phyloP scores from a whole-genome alignment of 92 coral and sea anemone species.

The Epizoanthus scotinus region DNA sequence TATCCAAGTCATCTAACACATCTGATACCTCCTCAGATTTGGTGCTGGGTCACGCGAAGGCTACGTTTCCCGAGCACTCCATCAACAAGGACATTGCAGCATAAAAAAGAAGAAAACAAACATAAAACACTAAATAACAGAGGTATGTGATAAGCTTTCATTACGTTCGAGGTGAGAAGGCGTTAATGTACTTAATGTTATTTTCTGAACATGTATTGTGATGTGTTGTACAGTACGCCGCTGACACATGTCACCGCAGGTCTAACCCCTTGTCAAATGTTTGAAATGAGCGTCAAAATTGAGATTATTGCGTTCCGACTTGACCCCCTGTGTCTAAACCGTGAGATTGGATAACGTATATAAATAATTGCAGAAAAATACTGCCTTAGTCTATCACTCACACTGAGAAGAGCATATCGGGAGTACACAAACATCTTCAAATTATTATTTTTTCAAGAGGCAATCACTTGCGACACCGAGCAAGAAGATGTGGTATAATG shows the following conservation, averaged over 20 bases:
- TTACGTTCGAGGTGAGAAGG: background rate
- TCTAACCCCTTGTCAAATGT: conserved; percentile 4
- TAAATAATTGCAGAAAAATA: conserved; percentile 24
- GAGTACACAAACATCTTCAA: background rate
- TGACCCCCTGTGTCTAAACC: conserved; percentile 66
- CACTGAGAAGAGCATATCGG: background rate
- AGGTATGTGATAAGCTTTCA: background rate
- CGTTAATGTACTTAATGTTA: background rate
- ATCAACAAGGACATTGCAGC: too few species aligned
- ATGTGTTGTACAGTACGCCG: background rate
- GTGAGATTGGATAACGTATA: conserved; percentile 51
- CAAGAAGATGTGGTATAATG: conserved; percentile 22
- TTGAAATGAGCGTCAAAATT: conserved; percentile 3
- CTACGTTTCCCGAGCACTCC: background rate
- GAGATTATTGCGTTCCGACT: conserved; percentile 48
- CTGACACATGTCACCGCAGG: conserved; percentile 6
- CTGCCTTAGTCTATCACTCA: background rate
- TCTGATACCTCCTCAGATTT: background rate
- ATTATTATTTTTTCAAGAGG: background rate
- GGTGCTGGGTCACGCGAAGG: conserved; percentile 19
- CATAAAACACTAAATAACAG: background rate
- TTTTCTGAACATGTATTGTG: background rate
- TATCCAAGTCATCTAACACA: background rate
- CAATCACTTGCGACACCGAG: background rate
- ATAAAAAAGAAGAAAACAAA: background rate